Percentiles rank a stretch among this genome's conserved stretches.
These are phyloP conservation scores for Atherinosoma microstoma DNA, from an alignment of 2,797 vertebrate genomes.

Conservation along the genomic window DNA sequence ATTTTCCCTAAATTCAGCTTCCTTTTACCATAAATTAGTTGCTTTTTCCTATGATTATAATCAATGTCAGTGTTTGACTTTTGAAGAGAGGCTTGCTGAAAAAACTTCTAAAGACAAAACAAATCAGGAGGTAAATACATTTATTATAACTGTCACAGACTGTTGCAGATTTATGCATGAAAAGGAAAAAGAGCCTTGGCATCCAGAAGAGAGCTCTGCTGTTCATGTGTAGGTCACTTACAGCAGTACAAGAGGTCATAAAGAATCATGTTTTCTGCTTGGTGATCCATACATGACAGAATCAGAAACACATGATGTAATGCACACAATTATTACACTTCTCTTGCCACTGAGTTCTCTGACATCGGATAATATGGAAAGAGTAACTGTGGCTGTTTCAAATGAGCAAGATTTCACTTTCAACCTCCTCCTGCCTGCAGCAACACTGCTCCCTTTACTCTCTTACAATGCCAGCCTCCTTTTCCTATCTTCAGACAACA, in stretches of 20 bases:
- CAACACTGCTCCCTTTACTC: not conserved
- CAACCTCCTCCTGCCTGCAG: not conserved
- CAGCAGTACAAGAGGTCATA: not conserved
- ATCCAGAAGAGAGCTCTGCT: not conserved
- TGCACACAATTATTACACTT: not conserved
- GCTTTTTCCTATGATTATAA: not conserved
- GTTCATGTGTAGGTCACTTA: too few species aligned
- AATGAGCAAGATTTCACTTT: conserved; percentile 16
- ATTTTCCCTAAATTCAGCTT: not conserved
- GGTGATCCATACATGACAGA: not conserved
- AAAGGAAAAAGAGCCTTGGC: not conserved
- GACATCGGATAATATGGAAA: not conserved
- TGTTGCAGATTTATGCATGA: not conserved
- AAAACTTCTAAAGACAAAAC: not conserved
- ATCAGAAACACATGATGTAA: not conserved
- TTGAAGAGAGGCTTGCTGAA: not conserved
- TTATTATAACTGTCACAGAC: not conserved
- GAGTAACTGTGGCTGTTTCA: not conserved
- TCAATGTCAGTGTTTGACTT: not conserved
- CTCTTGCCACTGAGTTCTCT: not conserved
- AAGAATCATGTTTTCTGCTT: not conserved
- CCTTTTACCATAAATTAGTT: not conserved
- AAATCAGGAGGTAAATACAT: not conserved
- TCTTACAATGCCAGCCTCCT: not conserved
- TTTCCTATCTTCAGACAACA: conserved; percentile 27